Base-by-base conservation (phyloP, 2,113 vertebrate species). In the Myxocyprinus asiaticus region DNA sequence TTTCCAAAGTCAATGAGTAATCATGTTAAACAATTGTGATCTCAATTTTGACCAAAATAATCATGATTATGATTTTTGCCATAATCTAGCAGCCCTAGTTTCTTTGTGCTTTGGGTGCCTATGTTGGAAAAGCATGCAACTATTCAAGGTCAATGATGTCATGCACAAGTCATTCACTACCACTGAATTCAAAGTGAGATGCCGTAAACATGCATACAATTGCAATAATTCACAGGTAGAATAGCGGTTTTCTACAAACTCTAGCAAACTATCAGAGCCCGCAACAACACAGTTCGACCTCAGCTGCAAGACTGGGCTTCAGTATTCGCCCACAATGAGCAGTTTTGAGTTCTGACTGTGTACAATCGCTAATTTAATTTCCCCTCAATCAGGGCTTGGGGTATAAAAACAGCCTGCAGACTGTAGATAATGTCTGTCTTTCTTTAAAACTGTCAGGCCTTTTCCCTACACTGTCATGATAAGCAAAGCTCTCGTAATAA, bases 71-170 rank as follows among this genome's bases (percentile, higher is more conserved):
- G n/a, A n/a, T n/a, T n/a, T n/a, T n/a, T n/a, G n/a, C n/a, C n/a
- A n/a, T n/a, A n/a, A n/a, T n/a, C n/a, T n/a, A n/a, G n/a, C n/a
- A n/a, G n/a, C n/a, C n/a, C n/a, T n/a, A 61, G 58, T 48, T 63
- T 72, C 22, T 17, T 51, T 70, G 43, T 55, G 43, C 43, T 56
- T 75, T 48, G 55, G 22, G 48, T 15, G 10, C 2, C 11, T 59
- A 33, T 33, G 64, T 14, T 72, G 80, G 71, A 9, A 71, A 58
- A 72, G n/a, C 50, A 53, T 33, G 15, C 1, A 9, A 42, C 33
- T 47, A n/a, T 48, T 68, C 42, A 79, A 73, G 76, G 65, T 61
- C 76, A 51, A 43, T 83, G 75, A 85, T 17, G 70, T 83, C 74
- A 85, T 75, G 64, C 58, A 10, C 9, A 55, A 84, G 70, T 53